Base-by-base conservation (phyloP, 2,888 invertebrate genomes). In the Parelbella ahira region DNA sequence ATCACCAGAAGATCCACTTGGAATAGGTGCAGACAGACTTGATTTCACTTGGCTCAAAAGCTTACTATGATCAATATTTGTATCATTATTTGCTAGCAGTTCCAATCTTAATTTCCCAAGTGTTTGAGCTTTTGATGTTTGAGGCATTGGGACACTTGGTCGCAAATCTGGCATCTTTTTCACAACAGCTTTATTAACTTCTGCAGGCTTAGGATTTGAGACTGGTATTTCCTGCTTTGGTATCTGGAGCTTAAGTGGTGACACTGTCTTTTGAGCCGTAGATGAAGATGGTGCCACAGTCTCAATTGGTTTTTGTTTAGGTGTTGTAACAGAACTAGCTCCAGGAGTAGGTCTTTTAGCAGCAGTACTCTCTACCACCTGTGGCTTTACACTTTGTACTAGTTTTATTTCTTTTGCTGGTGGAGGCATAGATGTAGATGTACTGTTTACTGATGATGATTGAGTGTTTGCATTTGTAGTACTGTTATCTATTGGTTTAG, bases 131-230 rank as follows among this genome's bases (percentile, higher is more conserved):
- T 84, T 84, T n/a, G n/a, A n/a, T 29, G 59, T 41, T 34, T 65
- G 62, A 34, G 62, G 42, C 45, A 63, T 47, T 39, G 75, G 65
- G 15, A 59, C 53, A 58, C 82, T 74, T 18, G 83, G 83, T 58
- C 86, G 84, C 44, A 87, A 60, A 50, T 87, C 87, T 36, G 87
- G 87, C 57, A 87, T 81, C 56, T 81, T 86, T 51, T 86, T 87
- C 1, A 61, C 37, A 15, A 62, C 45, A 11, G 57, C 48, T 49
- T 65, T 68, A 30, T 15, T 37, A 11, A 46, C 11, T 12, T 68
- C 65, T 37, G 47, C 42, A 9, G 56, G 37, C 50, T 73, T 78
- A 37, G 49, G 27, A 46, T 47, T 54, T 36, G 57, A 24, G 42
- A 49, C 29, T 48, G 56, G 51, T 19, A 53, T 20, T 29, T 84